Conservation (phyloP, 2,797 vertebrate genomes). For the Cephalopachus bancanus region DNA sequence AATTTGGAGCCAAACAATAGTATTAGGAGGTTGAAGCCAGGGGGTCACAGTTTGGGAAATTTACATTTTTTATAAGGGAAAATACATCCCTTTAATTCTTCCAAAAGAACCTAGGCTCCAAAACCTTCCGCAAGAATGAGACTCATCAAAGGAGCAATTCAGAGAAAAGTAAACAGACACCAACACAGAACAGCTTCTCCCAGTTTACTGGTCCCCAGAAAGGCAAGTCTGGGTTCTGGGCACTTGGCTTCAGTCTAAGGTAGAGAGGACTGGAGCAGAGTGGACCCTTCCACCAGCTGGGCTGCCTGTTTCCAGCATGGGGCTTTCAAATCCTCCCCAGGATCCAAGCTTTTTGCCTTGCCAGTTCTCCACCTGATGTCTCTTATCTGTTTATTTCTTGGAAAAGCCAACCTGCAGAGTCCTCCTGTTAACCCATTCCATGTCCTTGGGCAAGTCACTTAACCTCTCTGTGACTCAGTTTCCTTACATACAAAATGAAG, state of each 20-base stretch:
- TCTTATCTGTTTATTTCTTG: neutral
- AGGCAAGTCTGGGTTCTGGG: neutral
- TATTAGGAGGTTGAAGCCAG: slow-evolving; percentile 35
- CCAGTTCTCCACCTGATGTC: neutral
- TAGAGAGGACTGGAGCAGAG: too few relatives aligned
- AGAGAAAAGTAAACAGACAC: slow-evolving; percentile 36
- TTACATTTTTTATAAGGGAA: slow-evolving; percentile 1
- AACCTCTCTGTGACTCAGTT: neutral
- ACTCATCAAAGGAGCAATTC: slow-evolving; percentile 35
- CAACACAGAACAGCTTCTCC: neutral
- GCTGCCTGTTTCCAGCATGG: neutral
- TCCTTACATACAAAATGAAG: slow-evolving; percentile 5
- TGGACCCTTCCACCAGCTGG: neutral
- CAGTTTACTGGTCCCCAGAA: neutral
- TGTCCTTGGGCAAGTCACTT: neutral
- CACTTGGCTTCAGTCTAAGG: neutral
- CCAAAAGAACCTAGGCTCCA: slow-evolving; percentile 47
- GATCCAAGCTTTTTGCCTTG: neutral
- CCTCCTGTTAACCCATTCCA: neutral
- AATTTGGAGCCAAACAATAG: slow-evolving; percentile 65
- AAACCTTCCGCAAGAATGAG: slow-evolving; percentile 41
- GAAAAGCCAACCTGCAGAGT: neutral
- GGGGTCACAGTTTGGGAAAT: slow-evolving; percentile 2
- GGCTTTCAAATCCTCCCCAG: neutral
- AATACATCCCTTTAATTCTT: slow-evolving; percentile 54